Evolutionary conservation across 2,797 vertebrate genomes (phyloP).

Genomic region (Macroramphosus scolopax): DNA sequence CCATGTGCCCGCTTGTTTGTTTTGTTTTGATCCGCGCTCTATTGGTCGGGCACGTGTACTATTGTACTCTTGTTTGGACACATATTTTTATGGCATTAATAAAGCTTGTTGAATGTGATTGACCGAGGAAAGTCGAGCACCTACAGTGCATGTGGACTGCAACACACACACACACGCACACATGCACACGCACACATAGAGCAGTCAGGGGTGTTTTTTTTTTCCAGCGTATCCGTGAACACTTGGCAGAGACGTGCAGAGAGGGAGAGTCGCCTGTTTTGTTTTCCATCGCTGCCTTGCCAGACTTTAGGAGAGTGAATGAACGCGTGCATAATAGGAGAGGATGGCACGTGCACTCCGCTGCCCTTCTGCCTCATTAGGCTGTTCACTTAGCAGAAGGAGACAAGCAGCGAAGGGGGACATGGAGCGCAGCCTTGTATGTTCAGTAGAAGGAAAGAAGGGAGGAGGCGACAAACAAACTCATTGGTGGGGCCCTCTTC

Average conservation of each 20-base stretch:
- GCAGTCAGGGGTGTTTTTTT: too few species aligned
- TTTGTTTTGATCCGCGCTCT: background rate
- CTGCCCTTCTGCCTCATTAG: constrained; percentile 70
- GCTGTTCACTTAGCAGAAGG: constrained; percentile 64
- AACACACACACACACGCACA: constrained; percentile 56
- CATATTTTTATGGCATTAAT: constrained; percentile 24
- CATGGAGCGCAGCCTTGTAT: constrained; percentile 11
- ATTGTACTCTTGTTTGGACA: constrained; percentile 10
- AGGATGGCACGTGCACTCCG: constrained; percentile 60
- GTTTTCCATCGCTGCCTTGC: constrained; percentile 44
- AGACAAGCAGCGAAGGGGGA: constrained; percentile 42
- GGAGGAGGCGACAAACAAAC: constrained; percentile 47
- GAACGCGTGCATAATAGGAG: constrained; percentile 50
- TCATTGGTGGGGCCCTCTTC: constrained; percentile 20
- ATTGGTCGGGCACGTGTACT: background rate
- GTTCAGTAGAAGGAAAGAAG: constrained; percentile 22
- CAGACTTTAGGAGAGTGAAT: constrained; percentile 36
- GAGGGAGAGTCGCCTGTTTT: constrained; percentile 33
- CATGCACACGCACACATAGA: too few species aligned
- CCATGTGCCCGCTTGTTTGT: too few species aligned
- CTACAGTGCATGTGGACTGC: constrained; percentile 53
- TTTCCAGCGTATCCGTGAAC: constrained; percentile 31
- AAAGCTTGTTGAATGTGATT: constrained; percentile 14
- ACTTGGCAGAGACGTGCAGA: constrained; percentile 32
- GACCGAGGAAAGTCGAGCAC: constrained; percentile 7